Evolutionary conservation across 2,888 invertebrate genomes (phyloP).

Genomic region (Choreutis nemorana): DNA sequence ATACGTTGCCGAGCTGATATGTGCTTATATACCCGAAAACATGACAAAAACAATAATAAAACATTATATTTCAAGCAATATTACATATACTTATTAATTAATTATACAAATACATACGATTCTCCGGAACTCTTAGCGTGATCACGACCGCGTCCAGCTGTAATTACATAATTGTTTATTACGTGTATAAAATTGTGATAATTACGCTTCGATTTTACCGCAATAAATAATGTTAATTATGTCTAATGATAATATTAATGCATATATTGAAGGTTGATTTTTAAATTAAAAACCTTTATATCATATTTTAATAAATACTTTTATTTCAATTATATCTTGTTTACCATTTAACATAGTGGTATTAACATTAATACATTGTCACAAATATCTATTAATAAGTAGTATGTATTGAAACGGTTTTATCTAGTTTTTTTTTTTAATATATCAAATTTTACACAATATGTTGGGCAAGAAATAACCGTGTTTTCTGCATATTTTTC

Average conservation of each 20-base stretch:
- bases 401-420: too few species aligned
- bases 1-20: too few species aligned
- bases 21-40: too few species aligned
- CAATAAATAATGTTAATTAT: too few species aligned
- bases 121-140: conserved; percentile 49
- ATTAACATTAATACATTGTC: conserved; percentile 25
- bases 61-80: too few species aligned
- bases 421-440: too few species aligned
- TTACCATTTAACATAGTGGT: conserved; percentile 20
- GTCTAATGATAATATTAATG: too few species aligned
- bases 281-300: too few species aligned
- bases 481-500: conserved; percentile 5
- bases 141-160: conserved; percentile 33
- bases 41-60: too few species aligned
- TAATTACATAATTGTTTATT: conserved; percentile 11
- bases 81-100: neutral
- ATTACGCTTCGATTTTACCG: too few species aligned
- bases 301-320: conserved; percentile 55
- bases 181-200: too few species aligned
- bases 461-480: conserved; percentile 14
- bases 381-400: neutral
- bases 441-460: conserved; percentile 13
- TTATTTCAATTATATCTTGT: conserved; percentile 40
- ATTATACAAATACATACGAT: conserved; percentile 43
- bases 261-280: too few species aligned